phyloP scores from a whole-genome alignment of 2,113 vertebrate species.

The Osmerus eperlanus region DNA sequence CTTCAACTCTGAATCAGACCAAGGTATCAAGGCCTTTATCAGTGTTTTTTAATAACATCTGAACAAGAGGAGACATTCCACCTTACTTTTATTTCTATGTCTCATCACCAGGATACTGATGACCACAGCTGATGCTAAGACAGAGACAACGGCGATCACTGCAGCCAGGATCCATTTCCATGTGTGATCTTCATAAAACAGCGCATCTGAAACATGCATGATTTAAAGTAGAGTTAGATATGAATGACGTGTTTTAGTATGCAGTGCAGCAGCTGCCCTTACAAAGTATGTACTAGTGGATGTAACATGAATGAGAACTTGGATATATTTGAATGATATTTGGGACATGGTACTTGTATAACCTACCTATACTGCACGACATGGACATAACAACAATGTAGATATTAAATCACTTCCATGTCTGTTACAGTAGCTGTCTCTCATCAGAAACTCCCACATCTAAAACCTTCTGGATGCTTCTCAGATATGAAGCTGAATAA shows the following conservation, averaged over 20 bases:
- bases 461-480: background rate
- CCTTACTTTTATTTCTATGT: constrained; percentile 52
- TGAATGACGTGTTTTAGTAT: background rate
- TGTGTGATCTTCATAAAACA: background rate
- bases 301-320: too few relatives aligned
- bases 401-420: background rate
- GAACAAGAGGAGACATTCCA: too few relatives aligned
- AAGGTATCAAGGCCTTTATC: too few relatives aligned
- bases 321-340: too few relatives aligned
- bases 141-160: background rate
- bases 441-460: background rate
- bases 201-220: background rate
- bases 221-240: background rate
- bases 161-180: background rate
- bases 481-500: background rate
- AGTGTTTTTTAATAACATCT: too few relatives aligned
- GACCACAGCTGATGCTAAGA: background rate
- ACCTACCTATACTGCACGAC: too few relatives aligned
- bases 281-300: background rate
- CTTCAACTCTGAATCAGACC: too few relatives aligned
- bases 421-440: too few relatives aligned
- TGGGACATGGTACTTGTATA: too few relatives aligned
- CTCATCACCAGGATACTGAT: background rate
- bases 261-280: background rate
- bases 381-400: background rate